Base-by-base conservation (phyloP, 2,888 invertebrate genomes). In the Drosophila subsilvestris region DNA sequence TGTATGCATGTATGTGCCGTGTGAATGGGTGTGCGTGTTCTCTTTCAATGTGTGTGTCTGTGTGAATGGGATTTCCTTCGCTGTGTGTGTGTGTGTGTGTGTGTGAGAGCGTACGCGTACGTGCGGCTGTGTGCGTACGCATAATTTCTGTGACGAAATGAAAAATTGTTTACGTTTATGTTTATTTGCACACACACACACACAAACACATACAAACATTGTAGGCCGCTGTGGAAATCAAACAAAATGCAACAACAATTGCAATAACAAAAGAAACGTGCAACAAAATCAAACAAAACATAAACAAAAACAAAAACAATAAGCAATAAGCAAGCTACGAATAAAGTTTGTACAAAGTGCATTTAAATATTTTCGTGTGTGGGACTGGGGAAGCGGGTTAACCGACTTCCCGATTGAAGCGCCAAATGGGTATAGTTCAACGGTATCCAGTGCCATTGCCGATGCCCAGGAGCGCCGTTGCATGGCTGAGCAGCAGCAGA, bases 111-210 rank as follows among this genome's bases (percentile, higher is more conserved):
- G 70, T 66, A 44, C 37, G 63, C 20, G 55, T 37, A 43, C 49
- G 37, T 66, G 37, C 37, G 25, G 37, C 43, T 70, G 75, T 66
- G 45, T 76, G 71, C 73, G 69, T 69, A 67, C 63, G 67, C 59
- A 66, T 62, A 42, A 67, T 74, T 44, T 84, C 85, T 84, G 79
- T 87, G 85, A 82, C 84, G 84, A 82, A 87, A 85, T 82, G 59
- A 79, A 87, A 81, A 87, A 81, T 74, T 81, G 73, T 80, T 74
- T 29, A 49, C 59, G 58, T 66, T 50, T 45, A 54, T 63, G 63
- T 56, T 71, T 71, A 51, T 69, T 29, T 32, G 18, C 55, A 17
- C 50, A 45, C 44, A 45, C 14, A 37, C 20, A 20, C n/a, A 8
- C 20, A 9, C 27, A 42, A 12, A 20, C n/a, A 6, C 37, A 1